Evolutionary conservation across 2,797 vertebrate genomes (phyloP), one percentile per base, ranked within the genome.

Genomic region (Cossypha dichroa): DNA sequence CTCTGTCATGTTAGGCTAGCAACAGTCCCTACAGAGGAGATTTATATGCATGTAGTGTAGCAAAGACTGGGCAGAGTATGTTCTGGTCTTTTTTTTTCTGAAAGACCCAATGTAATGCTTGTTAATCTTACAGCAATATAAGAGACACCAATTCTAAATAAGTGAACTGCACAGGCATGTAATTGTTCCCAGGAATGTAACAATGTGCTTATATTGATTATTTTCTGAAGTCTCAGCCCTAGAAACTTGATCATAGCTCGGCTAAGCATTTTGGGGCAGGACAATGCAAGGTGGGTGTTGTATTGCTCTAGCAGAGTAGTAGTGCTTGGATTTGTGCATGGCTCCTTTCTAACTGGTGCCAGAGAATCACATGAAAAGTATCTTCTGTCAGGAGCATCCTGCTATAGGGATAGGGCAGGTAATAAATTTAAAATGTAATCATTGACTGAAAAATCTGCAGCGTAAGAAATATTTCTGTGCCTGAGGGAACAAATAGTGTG

Each of bases 191-290:
- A 63, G 19, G 62, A 34, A 49, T 8, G 15, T 4, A 7, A 29
- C 20, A 36, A 36, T 1, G 22, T 3, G 1, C 15, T 62, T 29
- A 1, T 6, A 67, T 12, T 48, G 31, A 34, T 58, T 70, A 2
- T 66, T 67, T 60, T 58, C 34, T 62, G n/a, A 68, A 64, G 21
- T 66, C 13, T 72, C 10, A 75, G 34, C 23, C 8, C 15, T 48
- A 23, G 31, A 33, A 81, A 76, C 17, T 8, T 66, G 46, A 10
- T 28, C 43, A 2, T 20, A 31, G 9, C 12, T 55, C 1, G 2
- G 23, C 11, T 14, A 14, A 78, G 69, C 11, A 14, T 18, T 74
- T 31, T 75, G 77, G n/a, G 38, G 46, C 22, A 25, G 40, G 33
- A 58, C 22, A 76, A 12, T 21, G 29, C 33, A 40, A 51, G 10